Evolutionary conservation across 2,888 invertebrate species (phyloP).

Genomic region (Polydrusus tereticollis): DNA sequence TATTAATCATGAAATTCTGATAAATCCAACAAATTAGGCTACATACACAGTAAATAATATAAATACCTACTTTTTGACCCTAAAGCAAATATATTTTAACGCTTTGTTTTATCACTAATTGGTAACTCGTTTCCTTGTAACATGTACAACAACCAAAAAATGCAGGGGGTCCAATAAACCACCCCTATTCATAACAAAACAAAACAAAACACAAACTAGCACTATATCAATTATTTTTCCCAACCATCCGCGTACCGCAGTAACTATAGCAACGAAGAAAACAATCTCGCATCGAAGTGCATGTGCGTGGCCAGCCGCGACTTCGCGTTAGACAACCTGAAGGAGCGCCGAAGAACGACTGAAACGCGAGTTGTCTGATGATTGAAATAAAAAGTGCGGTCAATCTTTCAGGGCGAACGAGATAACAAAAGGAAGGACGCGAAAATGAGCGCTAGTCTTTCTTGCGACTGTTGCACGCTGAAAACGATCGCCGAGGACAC

Average conservation of each 20-base stretch:
- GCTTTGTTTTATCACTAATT: too few relatives aligned
- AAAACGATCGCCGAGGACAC: conserved; percentile 25
- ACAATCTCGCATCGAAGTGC: conserved; percentile 13
- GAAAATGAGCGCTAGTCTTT: conserved; percentile 33
- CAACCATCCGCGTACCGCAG: conserved; percentile 9
- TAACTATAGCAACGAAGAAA: conserved; percentile 19
- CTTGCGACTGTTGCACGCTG: conserved; percentile 16
- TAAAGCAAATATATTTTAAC: background rate
- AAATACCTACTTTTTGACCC: background rate
- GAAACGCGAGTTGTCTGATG: conserved; percentile 27
- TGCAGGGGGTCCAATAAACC: background rate
- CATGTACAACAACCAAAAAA: background rate
- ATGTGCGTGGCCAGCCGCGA: background rate
- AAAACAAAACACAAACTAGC: conserved; percentile 5
- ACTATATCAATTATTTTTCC: background rate
- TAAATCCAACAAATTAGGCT: background rate
- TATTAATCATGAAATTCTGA: background rate
- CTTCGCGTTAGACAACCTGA: conserved; percentile 21
- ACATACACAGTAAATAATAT: background rate
- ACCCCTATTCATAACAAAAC: background rate
- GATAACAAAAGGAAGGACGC: conserved; percentile 47
- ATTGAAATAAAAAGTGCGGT: conserved; percentile 29
- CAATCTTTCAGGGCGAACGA: conserved; percentile 44
- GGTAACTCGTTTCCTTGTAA: background rate
- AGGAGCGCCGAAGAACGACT: conserved; percentile 41